Evolutionary conservation across 2,113 vertebrate genomes (phyloP).

Genomic region (Herpetotheres cachinnans): DNA sequence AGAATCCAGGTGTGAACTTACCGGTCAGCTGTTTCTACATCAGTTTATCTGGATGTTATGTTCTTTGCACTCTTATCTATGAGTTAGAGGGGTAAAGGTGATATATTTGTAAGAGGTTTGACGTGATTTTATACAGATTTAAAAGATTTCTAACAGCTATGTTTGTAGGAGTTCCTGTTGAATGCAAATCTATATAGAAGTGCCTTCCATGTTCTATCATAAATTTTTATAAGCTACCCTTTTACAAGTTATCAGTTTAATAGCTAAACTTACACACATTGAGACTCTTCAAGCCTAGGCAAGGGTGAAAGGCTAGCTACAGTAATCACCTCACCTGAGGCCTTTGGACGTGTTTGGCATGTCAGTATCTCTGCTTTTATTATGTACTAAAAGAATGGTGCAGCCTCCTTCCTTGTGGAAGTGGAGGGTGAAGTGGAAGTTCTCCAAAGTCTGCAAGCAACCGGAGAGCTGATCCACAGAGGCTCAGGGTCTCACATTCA

Average conservation of each 20-base stretch:
- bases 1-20: not conserved
- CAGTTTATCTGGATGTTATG: not conserved
- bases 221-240: not conserved
- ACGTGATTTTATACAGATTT: not conserved
- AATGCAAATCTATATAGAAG: not conserved
- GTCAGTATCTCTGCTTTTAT: not conserved
- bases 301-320: not conserved
- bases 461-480: not conserved
- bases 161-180: not conserved
- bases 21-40: not conserved
- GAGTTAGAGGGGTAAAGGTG: not conserved
- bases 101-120: not conserved
- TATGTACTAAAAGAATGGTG: not conserved
- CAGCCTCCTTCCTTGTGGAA: not conserved
- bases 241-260: slow-evolving; percentile 6
- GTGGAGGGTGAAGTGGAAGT: not conserved
- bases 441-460: not conserved
- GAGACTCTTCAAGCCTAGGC: not conserved
- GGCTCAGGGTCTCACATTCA: not conserved
- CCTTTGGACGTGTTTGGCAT: not conserved
- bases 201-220: not conserved
- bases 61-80: not conserved
- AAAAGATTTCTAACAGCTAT: not conserved
- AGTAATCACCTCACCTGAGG: not conserved
- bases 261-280: not conserved